A percentile compares a stretch with the other conserved stretches of the same genome.
These are phyloP conservation scores for Saccopteryx leptura DNA, from an alignment of 2,113 vertebrate genomes.

Conservation along the genomic window DNA sequence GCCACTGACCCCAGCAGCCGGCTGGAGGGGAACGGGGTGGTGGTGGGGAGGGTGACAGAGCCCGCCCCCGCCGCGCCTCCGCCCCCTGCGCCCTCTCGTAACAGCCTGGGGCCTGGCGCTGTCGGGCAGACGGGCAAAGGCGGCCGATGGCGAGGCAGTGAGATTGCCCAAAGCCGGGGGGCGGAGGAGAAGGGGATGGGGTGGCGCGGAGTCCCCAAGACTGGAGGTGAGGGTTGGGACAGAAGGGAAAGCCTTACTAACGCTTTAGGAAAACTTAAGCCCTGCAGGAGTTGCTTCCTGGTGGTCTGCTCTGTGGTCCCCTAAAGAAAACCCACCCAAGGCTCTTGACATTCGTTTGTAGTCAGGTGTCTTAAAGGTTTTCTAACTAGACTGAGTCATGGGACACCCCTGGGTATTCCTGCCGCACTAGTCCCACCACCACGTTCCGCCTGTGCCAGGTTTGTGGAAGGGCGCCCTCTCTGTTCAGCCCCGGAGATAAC, in stretches of 20 bases:
- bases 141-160: background rate
- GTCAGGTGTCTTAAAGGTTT: background rate
- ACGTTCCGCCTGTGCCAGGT: fast-evolving
- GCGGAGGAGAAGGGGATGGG: background rate
- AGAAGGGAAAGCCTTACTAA: background rate
- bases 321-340: background rate
- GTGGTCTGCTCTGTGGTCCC: background rate
- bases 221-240: background rate
- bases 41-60: background rate
- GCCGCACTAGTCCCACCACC: background rate
- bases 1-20: constrained; percentile 64
- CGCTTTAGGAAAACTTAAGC: constrained; percentile 66
- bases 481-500: constrained; percentile 26
- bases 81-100: background rate
- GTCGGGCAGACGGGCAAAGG: background rate
- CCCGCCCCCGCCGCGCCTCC: constrained; percentile 78
- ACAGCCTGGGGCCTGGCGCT: background rate
- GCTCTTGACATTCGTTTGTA: background rate
- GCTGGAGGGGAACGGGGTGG: background rate
- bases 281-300: background rate
- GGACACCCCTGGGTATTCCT: background rate
- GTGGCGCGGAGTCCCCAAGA: background rate
- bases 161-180: background rate
- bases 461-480: constrained; percentile 65
- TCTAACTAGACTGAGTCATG: background rate